Conservation (phyloP, 1,140 invertebrate species). For the Listronotus bonariensis region DNA sequence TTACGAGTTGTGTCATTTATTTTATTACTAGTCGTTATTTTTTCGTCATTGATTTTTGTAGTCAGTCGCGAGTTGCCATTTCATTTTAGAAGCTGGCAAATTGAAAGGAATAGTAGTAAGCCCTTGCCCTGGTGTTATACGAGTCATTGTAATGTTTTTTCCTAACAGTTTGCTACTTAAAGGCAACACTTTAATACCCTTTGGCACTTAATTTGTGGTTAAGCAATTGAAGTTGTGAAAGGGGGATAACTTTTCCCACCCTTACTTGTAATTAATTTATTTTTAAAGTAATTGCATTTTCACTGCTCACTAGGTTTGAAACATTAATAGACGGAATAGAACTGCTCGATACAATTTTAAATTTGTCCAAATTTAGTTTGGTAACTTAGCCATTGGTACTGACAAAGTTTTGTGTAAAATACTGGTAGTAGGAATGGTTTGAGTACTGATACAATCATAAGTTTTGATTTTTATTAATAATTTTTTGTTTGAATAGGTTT, state of each 20-base stretch:
- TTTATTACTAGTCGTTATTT: too few species aligned
- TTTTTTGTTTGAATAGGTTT: slow-evolving; percentile 21
- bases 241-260: slow-evolving; percentile 48
- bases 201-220: slow-evolving; percentile 43
- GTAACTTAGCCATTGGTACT: slow-evolving; percentile 51
- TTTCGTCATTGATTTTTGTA: too few species aligned
- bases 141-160: slow-evolving; percentile 37
- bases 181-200: slow-evolving; percentile 51
- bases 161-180: slow-evolving; percentile 48
- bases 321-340: slow-evolving; percentile 34
- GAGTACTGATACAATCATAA: slow-evolving; percentile 50
- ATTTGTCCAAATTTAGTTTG: slow-evolving; percentile 52
- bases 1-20: too few species aligned
- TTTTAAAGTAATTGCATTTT: slow-evolving; percentile 15
- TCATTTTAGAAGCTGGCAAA: background rate
- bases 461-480: slow-evolving; percentile 45
- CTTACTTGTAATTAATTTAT: slow-evolving; percentile 49
- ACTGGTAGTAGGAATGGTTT: slow-evolving; percentile 44
- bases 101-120: too few species aligned
- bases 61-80: background rate
- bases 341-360: slow-evolving; percentile 49
- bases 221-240: slow-evolving; percentile 50
- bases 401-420: slow-evolving; percentile 51
- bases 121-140: slow-evolving; percentile 1
- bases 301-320: slow-evolving; percentile 5